Evolutionary conservation across 2,888 invertebrate genomes (phyloP).

Genomic region (Cephus pygmeus): DNA sequence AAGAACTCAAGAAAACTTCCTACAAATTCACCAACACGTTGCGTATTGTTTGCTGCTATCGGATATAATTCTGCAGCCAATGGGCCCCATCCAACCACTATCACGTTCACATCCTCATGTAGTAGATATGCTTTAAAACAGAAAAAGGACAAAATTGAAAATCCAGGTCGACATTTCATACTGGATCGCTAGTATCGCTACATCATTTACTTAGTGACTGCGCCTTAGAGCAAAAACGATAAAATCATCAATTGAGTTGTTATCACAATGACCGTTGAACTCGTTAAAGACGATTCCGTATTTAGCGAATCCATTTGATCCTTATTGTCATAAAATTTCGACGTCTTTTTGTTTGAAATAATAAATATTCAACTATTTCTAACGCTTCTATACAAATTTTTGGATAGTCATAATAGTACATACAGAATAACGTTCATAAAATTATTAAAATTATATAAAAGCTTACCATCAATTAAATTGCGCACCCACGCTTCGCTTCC

Average conservation of each 20-base stretch:
- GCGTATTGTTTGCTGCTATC: conserved; percentile 51
- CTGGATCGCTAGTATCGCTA: neutral
- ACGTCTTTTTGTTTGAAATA: neutral
- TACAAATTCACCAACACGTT: conserved; percentile 51
- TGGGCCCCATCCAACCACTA: conserved; percentile 55
- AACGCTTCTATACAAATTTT: neutral
- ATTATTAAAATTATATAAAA: neutral
- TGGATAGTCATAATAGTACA: neutral
- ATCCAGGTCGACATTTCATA: neutral
- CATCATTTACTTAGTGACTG: neutral
- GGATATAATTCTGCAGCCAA: conserved; percentile 50
- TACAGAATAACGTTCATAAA: neutral
- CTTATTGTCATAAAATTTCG: conserved; percentile 38
- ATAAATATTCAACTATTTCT: neutral
- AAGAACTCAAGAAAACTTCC: conserved; percentile 52
- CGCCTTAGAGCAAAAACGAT: conserved; percentile 17
- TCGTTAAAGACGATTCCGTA: conserved; percentile 44
- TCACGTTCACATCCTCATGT: conserved; percentile 55
- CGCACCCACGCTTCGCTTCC: conserved; percentile 56
- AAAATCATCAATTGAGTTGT: conserved; percentile 43
- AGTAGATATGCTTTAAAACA: conserved; percentile 47
- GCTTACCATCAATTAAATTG: conserved; percentile 49
- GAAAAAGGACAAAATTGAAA: neutral
- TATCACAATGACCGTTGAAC: conserved; percentile 47
- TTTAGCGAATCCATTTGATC: conserved; percentile 44